Base-by-base conservation (phyloP, 2,888 invertebrate species). In the Eupithecia tripunctaria region DNA sequence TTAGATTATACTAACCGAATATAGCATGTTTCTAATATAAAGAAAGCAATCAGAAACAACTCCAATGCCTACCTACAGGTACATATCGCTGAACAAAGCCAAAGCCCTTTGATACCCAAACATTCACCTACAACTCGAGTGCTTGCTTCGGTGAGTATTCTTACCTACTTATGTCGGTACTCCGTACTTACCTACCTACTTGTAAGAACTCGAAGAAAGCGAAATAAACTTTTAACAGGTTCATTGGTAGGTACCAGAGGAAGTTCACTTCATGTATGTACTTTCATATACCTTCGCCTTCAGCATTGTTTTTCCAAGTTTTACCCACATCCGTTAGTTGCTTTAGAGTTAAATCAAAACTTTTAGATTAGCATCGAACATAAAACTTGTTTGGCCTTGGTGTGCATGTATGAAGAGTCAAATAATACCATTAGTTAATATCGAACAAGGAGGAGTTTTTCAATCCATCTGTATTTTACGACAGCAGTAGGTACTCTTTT, bases 171-270 rank as follows among this genome's bases (percentile, higher is more conserved):
- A 25, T 12, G 21, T 12, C 4, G 41, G 41, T 41, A 41, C 38
- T 14, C 0, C 18, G 18, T 43, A 18, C 47, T 2, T 47, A 47
- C n/a, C 47, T 51, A 51, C n/a, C 47, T 51, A 51, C 47, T 51
- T 51, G 10, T 51, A 25, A 25, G 56, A 56, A 56, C 25, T 25
- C 25, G 25, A 56, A 56, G 25, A 56, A 25, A 56, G 25, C 18
- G 8, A 60, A 60, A 60, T 60, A 60, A 60, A 60, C 60, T 56
- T 60, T 59, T 18, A 60, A 60, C 18, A 29, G 29, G 29, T 60
- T 60, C 60, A 25, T 12, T 51, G 51, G 21, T 51, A 21, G 51
- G 21, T 51, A 21, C 3, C 2, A 21, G 21, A 56, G 56, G 25
- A 56, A 56, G 25, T 56, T 56, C 56, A 10, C 8, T 51, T 47